Evolutionary conservation across 2,113 vertebrate species (phyloP), one percentile per base, ranked within the genome.

Genomic region (Pelecanus crispus): DNA sequence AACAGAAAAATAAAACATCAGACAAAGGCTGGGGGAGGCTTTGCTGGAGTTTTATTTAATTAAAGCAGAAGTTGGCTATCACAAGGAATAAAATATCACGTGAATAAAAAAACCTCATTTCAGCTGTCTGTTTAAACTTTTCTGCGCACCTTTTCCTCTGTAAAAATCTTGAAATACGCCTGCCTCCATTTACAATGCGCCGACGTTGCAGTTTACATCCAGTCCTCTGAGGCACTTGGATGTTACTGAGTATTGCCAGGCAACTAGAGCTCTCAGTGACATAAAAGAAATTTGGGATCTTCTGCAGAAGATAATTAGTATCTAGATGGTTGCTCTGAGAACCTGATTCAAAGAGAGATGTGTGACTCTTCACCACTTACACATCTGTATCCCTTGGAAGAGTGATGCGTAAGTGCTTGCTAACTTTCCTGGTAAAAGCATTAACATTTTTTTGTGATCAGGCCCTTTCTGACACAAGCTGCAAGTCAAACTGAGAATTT

Each of bases 231-330:
- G 94, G 87, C 81, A 85, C 71, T 81, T 58, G 74, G 59, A 77
- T 91, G 89, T 94, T 87, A 34, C 89, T 56, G 58, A 49, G 59
- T 77, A 96, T 92, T 95, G 96, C 91, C 89, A 94, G 89, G 91
- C 84, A 96, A 95, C 92, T 91, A 53, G 58, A 92, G 87, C 84
- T 88, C 74, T 87, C n/a, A 0, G 78, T 80, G 78, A 96, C 96
- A 97, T 95, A 80, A 97, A 95, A 95, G 92, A 95, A 96, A 86
- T 86, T 17, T 3, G 85, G 44, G 71, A 86, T 88, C 79, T 90
- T 93, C 88, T 68, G 53, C 88, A 82, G 81, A 94, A 95, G 78
- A 91, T 95, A 95, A 94, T 96, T 94, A 97, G 89, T 92, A 92
- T 89, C 86, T 91, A 83, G 53, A 77, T 22, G 42, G 95, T 91